Evolutionary conservation across 2,113 vertebrate genomes (phyloP).

Genomic region (Platanista minor): DNA sequence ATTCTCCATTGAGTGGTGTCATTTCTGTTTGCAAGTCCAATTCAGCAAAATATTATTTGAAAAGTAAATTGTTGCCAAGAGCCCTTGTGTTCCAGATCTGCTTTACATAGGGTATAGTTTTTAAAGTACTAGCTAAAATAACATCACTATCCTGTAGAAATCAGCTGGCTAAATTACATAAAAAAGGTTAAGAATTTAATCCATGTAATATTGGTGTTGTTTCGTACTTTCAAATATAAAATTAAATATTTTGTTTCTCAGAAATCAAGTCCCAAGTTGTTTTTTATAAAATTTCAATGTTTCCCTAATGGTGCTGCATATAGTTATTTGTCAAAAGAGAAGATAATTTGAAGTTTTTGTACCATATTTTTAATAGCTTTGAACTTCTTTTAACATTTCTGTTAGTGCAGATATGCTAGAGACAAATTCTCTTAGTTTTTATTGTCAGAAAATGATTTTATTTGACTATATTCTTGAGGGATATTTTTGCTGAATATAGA

Average conservation of each 20-base stretch:
- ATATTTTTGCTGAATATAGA: background rate
- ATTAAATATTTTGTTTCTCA: background rate
- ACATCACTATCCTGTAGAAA: background rate
- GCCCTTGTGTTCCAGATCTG: background rate
- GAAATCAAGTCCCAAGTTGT: background rate
- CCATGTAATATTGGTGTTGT: background rate
- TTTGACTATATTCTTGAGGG: background rate
- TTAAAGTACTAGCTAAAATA: background rate
- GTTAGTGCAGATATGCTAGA: background rate
- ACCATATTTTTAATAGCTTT: background rate
- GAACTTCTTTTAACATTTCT: background rate
- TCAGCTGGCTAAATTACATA: background rate
- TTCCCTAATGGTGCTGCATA: background rate
- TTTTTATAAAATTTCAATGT: background rate
- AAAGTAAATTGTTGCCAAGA: slow-evolving; percentile 3
- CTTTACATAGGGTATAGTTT: background rate
- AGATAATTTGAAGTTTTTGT: background rate
- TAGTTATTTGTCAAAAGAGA: background rate
- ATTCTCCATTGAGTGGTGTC: slow-evolving; percentile 36
- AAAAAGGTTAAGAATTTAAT: background rate
- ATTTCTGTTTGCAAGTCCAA: slow-evolving; percentile 9
- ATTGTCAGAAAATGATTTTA: background rate
- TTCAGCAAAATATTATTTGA: slow-evolving; percentile 49
- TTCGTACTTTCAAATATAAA: background rate
- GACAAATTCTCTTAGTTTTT: background rate